Percentiles rank a stretch among this genome's conserved stretches.
Conservation (phyloP, 2,888 invertebrate genomes). For the Chloromyia formosa region DNA sequence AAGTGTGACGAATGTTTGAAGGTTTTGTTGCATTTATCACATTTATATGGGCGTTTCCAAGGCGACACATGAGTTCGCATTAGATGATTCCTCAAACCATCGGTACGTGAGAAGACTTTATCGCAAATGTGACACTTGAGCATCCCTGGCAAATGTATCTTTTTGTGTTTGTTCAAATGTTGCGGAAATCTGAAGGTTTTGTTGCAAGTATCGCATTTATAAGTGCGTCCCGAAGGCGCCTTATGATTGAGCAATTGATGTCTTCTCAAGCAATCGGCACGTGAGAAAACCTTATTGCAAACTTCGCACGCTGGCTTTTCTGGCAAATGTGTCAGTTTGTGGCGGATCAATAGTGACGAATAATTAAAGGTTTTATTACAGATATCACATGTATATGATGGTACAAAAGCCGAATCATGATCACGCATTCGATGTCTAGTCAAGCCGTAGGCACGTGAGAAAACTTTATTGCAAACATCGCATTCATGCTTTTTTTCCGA, state of each 20-base stretch:
- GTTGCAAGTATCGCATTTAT: no score
- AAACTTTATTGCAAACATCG: conserved; percentile 62
- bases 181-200: no score
- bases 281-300: conserved; percentile 63
- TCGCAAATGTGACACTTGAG: conserved; percentile 66
- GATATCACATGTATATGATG: conserved; percentile 54
- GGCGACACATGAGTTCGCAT: no score
- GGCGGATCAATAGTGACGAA: conserved; percentile 61
- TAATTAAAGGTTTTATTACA: conserved; percentile 63
- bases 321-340: conserved; percentile 61
- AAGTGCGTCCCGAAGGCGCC: no score
- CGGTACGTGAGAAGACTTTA: conserved; percentile 65
- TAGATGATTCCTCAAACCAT: conserved; percentile 66
- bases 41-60: no score
- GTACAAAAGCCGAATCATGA: conserved; percentile 57
- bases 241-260: conserved; percentile 57
- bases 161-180: no score
- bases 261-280: conserved; percentile 59
- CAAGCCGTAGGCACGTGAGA: conserved; percentile 59
- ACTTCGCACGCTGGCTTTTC: conserved; percentile 62
- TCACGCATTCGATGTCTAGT: conserved; percentile 58
- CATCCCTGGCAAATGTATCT: no score
- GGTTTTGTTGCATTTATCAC: no score
- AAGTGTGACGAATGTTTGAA: no score
- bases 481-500: conserved; percentile 62